Evolutionary conservation across 2,888 invertebrate species (phyloP), one percentile per base, ranked within the genome.

Genomic region (Eulithis testata): DNA sequence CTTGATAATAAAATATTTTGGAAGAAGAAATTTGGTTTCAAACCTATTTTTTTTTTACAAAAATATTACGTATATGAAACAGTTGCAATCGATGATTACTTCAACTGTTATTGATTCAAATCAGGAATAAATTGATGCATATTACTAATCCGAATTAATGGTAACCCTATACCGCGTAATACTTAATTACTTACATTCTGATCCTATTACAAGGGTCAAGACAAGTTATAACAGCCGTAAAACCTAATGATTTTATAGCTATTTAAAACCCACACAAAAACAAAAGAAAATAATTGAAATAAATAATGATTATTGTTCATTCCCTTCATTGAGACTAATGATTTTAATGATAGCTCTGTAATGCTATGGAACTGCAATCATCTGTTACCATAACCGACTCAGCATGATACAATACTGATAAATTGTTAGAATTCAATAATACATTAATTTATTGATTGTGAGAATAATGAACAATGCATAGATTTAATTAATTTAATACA

Each of bases 371-470:
- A 71, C 75, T 75, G 73, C 73, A 79, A 79, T 81, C 85, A 83
- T 85, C 73, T 72, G 78, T 85, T 80, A 86, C 81, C 79, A 79
- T 81, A 80, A 80, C 68, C 70, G 71, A 75, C 86, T 11, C 87
- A 88, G 86, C 86, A 74, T 86, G 86, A 77, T 80, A 78, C 76
- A 64, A 60, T 71, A 72, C 81, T 84, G 87, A 90, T 89, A 80
- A 85, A 89, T 86, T 75, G 83, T 79, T 65, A 47, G 72, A 70
- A 79, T 79, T 77, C 69, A 76, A 71, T 73, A 70, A 72, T 70
- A 73, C 75, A 79, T 81, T 79, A 79, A 80, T 81, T 77, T 70
- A 73, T 69, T 65, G 69, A 68, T 66, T 70, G 63, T 69, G 65
- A 71, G 63, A 69, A 69, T 70, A 68, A 70, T 73, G 65, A 72